Conservation (phyloP, 2,888 invertebrate genomes). For the Spisula subtruncata region DNA sequence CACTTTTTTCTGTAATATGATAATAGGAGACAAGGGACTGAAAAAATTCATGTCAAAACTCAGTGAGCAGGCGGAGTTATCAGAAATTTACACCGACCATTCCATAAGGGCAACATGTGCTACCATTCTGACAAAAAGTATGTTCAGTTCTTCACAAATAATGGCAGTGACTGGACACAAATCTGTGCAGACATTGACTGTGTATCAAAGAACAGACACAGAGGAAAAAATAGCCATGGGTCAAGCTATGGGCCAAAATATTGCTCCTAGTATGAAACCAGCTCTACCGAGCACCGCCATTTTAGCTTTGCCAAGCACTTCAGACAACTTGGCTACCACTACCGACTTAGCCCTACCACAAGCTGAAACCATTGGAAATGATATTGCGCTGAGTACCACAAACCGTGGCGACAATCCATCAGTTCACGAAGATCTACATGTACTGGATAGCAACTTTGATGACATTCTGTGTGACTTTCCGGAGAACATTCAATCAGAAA, state of each 20-base stretch:
- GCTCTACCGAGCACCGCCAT: not conserved
- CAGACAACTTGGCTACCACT: too few relatives aligned
- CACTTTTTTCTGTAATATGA: not conserved
- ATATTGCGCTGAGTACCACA: not conserved
- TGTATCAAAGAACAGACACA: conserved; percentile 59
- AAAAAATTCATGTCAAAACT: conserved; percentile 35
- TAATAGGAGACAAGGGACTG: not conserved
- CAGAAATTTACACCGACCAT: conserved; percentile 58
- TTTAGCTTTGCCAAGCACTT: not conserved
- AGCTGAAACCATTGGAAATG: not conserved
- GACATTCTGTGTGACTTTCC: not conserved
- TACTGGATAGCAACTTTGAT: not conserved
- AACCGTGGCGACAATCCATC: not conserved
- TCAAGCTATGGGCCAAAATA: not conserved
- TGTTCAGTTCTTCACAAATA: conserved; percentile 58
- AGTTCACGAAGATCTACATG: not conserved
- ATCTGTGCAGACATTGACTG: conserved; percentile 51
- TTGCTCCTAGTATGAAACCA: not conserved
- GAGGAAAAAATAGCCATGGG: conserved; percentile 64
- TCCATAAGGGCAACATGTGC: conserved; percentile 59
- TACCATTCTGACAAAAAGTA: conserved; percentile 56
- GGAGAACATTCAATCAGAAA: not conserved
- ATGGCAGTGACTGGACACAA: conserved; percentile 69
- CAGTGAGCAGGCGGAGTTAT: conserved; percentile 45
- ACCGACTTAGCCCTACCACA: not conserved